A percentile compares a stretch with the other conserved stretches of the same genome.
These are phyloP conservation scores for Odobenus rosmarus DNA, from an alignment of 2,113 vertebrate genomes.

Conservation along the genomic window DNA sequence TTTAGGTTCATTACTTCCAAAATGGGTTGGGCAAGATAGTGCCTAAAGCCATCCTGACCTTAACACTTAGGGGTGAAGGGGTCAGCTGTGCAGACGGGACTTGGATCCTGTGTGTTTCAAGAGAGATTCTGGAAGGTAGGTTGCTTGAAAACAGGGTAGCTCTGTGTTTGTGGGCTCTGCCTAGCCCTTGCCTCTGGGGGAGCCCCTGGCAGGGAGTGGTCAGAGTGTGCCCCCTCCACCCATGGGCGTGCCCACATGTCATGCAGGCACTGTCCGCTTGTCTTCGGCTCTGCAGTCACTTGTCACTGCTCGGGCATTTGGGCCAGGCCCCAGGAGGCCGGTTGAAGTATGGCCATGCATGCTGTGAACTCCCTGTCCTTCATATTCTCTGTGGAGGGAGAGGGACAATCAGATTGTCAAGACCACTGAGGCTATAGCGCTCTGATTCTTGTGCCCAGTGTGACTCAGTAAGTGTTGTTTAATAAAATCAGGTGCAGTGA, in stretches of 20 bases:
- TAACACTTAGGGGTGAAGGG: background rate
- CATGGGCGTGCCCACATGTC: too few relatives aligned
- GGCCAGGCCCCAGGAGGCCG: background rate
- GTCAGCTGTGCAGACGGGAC: background rate
- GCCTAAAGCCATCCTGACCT: accelerated
- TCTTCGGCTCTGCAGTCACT: accelerated
- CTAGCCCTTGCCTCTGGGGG: background rate
- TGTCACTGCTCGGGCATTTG: background rate
- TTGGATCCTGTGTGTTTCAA: background rate
- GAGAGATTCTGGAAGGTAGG: background rate
- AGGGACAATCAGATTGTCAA: background rate
- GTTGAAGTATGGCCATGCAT: too few relatives aligned
- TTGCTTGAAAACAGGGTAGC: background rate
- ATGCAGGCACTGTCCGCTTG: background rate
- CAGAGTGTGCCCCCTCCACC: too few relatives aligned
- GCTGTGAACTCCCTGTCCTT: background rate
- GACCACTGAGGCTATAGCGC: background rate
- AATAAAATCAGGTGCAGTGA: background rate
- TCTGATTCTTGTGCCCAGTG: background rate
- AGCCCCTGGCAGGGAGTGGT: background rate
- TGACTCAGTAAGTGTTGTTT: background rate
- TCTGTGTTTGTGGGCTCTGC: background rate
- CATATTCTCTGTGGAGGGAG: background rate
- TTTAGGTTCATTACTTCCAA: background rate
- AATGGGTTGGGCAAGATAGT: background rate